phyloP scores from a whole-genome alignment of 2,888 invertebrate genomes.

The Dryadula phaetusa region DNA sequence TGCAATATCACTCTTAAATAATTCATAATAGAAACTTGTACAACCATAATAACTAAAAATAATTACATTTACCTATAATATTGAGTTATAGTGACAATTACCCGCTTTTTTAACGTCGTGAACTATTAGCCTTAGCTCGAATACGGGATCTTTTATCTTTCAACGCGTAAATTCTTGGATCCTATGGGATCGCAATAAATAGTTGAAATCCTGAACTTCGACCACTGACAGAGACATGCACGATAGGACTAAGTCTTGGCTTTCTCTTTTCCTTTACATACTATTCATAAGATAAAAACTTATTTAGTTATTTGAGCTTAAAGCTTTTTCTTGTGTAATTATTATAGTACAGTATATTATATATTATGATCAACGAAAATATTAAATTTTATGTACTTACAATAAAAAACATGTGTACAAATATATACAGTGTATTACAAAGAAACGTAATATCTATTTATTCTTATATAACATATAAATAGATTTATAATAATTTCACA shows the following conservation, averaged over 20 bases:
- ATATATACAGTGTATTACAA: too few relatives aligned
- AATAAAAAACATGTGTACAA: too few relatives aligned
- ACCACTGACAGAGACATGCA: constrained; percentile 69
- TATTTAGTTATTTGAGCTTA: constrained; percentile 39
- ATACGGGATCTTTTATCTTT: constrained; percentile 66
- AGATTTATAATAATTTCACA: too few relatives aligned
- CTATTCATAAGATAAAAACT: constrained; percentile 52
- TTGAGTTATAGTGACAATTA: not conserved
- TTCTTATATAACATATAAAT: too few relatives aligned
- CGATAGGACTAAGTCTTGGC: constrained; percentile 68
- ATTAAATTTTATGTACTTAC: too few relatives aligned
- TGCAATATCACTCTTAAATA: too few relatives aligned
- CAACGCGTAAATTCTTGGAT: constrained; percentile 74
- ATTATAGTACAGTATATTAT: too few relatives aligned
- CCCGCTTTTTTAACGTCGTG: constrained; percentile 15
- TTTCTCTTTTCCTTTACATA: constrained; percentile 51
- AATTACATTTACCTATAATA: too few relatives aligned
- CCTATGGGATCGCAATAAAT: constrained; percentile 79
- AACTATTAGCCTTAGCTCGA: constrained; percentile 29
- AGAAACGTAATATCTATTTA: too few relatives aligned
- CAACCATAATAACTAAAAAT: too few relatives aligned
- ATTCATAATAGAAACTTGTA: too few relatives aligned
- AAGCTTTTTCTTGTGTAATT: not conserved
- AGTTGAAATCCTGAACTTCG: constrained; percentile 79
- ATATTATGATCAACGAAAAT: too few relatives aligned